phyloP scores from a whole-genome alignment of 2,888 invertebrate genomes.

The Branchellion lobata region DNA sequence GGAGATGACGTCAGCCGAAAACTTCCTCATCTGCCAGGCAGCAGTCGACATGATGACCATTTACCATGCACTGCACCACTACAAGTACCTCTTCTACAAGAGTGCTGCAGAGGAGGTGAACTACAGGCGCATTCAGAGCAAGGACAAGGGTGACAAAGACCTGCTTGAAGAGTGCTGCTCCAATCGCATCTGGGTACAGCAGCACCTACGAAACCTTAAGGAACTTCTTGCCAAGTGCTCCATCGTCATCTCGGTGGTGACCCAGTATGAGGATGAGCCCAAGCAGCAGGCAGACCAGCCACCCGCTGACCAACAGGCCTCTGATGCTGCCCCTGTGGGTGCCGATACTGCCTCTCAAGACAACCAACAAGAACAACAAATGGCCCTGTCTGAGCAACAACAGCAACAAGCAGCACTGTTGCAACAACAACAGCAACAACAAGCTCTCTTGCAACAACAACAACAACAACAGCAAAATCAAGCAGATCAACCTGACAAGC shows the following conservation, averaged over 20 bases:
- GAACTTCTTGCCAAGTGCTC: conserved; percentile 45
- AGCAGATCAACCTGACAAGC: not conserved
- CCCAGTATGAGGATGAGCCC: conserved; percentile 39
- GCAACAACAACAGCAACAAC: conserved; percentile 64
- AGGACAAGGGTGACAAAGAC: conserved; percentile 55
- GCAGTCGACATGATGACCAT: conserved; percentile 55
- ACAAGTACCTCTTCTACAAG: conserved; percentile 58
- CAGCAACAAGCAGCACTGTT: conserved; percentile 64
- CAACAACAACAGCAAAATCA: not conserved
- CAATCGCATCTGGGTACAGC: conserved; percentile 59
- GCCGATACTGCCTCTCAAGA: not conserved
- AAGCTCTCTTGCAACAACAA: conserved; percentile 51
- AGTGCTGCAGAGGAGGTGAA: conserved; percentile 56
- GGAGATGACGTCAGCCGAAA: conserved; percentile 34
- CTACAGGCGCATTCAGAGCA: conserved; percentile 37
- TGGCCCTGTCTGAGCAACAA: too few species aligned
- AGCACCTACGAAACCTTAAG: conserved; percentile 43
- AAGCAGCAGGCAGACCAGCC: conserved; percentile 57
- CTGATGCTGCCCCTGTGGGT: not conserved
- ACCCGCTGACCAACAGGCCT: not conserved
- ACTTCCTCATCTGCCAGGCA: conserved; percentile 36
- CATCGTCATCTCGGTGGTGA: conserved; percentile 46
- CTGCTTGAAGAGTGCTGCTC: conserved; percentile 59
- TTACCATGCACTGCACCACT: conserved; percentile 59
- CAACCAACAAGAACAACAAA: conserved; percentile 62